Conservation (phyloP, 2,888 invertebrate genomes). For the Lissonota sp. region DNA sequence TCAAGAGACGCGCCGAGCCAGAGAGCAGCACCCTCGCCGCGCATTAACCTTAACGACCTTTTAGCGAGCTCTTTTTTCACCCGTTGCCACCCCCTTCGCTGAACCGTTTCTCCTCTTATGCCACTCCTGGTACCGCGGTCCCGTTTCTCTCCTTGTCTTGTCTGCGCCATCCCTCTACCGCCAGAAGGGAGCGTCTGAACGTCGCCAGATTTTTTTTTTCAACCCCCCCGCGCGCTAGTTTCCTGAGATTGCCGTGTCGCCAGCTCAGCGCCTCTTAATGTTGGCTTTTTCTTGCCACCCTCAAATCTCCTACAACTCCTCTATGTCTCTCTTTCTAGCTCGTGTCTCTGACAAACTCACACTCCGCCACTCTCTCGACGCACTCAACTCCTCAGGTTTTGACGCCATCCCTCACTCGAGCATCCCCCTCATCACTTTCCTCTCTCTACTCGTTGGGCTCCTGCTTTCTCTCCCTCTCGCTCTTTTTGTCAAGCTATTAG, state of each 20-base stretch:
- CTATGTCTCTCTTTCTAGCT: slow-evolving; percentile 31
- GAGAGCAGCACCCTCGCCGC: slow-evolving; percentile 68
- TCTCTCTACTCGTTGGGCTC: slow-evolving; percentile 11
- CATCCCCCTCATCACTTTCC: neutral
- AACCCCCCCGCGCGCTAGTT: slow-evolving; percentile 67
- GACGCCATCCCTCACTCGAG: slow-evolving; percentile 26
- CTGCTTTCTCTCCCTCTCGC: neutral
- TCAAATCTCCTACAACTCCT: slow-evolving; percentile 34
- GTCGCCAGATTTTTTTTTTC: slow-evolving; percentile 57
- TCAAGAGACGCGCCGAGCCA: slow-evolving; percentile 23
- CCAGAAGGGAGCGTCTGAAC: slow-evolving; percentile 6
- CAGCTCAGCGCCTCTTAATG: slow-evolving; percentile 80
- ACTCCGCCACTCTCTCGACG: slow-evolving; percentile 21
- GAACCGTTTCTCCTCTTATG: slow-evolving; percentile 34
- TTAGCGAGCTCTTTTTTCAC: slow-evolving; percentile 75
- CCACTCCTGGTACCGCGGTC: slow-evolving; percentile 11
- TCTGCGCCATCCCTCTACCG: slow-evolving; percentile 21
- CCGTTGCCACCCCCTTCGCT: slow-evolving; percentile 47
- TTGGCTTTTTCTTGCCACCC: slow-evolving; percentile 73
- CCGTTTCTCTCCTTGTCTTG: slow-evolving; percentile 20
- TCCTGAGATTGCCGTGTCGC: slow-evolving; percentile 80
- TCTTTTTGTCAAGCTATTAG: slow-evolving; percentile 23
- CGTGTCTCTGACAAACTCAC: slow-evolving; percentile 20
- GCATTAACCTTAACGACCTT: slow-evolving; percentile 81
- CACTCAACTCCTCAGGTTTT: slow-evolving; percentile 24